A percentile compares a stretch with the other conserved stretches of the same genome.
phyloP scores from a whole-genome alignment of 2,797 vertebrate species.

The Chaunax sp. region DNA sequence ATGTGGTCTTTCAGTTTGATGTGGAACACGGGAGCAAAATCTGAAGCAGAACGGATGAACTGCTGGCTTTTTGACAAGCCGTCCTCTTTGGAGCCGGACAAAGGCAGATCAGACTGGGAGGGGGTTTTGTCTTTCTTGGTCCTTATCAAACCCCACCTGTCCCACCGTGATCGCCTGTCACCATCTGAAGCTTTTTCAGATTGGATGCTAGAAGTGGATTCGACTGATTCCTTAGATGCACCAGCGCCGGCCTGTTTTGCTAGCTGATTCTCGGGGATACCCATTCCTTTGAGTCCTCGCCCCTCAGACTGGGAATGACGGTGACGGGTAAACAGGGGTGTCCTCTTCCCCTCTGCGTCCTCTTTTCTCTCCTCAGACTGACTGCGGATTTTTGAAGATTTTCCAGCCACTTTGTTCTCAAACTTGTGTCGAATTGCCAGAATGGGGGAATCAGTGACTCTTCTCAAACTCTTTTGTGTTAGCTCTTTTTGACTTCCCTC shows the following conservation, averaged over 20 bases:
- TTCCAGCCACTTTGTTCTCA: constrained; percentile 86
- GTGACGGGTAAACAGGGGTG: constrained; percentile 83
- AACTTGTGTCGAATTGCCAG: constrained; percentile 87
- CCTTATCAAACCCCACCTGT: constrained; percentile 90
- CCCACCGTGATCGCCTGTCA: constrained; percentile 88
- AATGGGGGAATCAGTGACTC: constrained; percentile 84
- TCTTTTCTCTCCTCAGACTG: constrained; percentile 85
- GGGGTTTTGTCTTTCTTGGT: constrained; percentile 88
- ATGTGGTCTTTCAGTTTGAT: constrained; percentile 96
- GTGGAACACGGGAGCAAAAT: constrained; percentile 95
- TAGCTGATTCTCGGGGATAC: constrained; percentile 87
- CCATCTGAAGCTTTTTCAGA: constrained; percentile 80
- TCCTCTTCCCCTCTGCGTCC: constrained; percentile 82
- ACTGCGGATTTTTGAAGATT: constrained; percentile 87
- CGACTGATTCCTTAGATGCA: constrained; percentile 89
- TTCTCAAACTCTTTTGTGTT: constrained; percentile 63
- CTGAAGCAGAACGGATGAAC: constrained; percentile 85
- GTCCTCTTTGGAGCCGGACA: constrained; percentile 80
- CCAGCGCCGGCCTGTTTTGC: constrained; percentile 73
- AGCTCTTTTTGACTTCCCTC: constrained; percentile 60
- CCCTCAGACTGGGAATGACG: constrained; percentile 89
- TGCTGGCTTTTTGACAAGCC: constrained; percentile 66
- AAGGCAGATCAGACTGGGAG: constrained; percentile 86
- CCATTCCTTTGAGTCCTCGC: constrained; percentile 85
- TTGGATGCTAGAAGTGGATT: constrained; percentile 85